A percentile compares a stretch with the other conserved stretches of the same genome.
These are phyloP conservation scores for Aegypius monachus DNA, from an alignment of 2,113 vertebrate species.

Conservation along the genomic window DNA sequence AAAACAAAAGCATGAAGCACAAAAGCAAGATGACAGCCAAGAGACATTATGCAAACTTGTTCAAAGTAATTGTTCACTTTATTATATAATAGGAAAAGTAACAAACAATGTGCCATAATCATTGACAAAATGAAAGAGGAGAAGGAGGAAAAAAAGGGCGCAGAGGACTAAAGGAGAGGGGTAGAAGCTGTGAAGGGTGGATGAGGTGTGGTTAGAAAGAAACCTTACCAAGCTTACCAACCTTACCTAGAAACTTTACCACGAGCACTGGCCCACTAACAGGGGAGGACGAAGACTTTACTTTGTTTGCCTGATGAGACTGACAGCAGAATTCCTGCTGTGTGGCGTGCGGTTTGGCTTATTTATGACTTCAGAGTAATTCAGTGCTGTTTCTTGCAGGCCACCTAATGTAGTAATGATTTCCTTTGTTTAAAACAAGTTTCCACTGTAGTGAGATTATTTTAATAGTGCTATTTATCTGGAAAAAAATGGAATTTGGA, in stretches of 20 bases:
- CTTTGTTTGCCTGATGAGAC: not conserved
- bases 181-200: not conserved
- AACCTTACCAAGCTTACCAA: not conserved
- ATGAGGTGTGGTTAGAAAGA: not conserved
- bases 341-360: not conserved
- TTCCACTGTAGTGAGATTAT: not conserved
- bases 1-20: not conserved
- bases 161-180: not conserved
- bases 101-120: not conserved
- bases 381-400: not conserved
- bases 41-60: not conserved
- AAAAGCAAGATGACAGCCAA: not conserved
- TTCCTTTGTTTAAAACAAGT: not conserved
- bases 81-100: not conserved
- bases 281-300: not conserved
- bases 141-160: fast-evolving
- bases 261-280: not conserved
- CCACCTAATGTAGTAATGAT: not conserved
- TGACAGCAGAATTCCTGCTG: not conserved
- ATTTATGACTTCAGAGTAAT: not conserved
- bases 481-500: not conserved
- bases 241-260: not conserved
- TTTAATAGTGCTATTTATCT: not conserved
- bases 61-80: not conserved
- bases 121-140: not conserved